These are phyloP conservation scores for Ceratina australensis DNA, from an alignment of 1,140 invertebrate genomes.

Conservation along the genomic window DNA sequence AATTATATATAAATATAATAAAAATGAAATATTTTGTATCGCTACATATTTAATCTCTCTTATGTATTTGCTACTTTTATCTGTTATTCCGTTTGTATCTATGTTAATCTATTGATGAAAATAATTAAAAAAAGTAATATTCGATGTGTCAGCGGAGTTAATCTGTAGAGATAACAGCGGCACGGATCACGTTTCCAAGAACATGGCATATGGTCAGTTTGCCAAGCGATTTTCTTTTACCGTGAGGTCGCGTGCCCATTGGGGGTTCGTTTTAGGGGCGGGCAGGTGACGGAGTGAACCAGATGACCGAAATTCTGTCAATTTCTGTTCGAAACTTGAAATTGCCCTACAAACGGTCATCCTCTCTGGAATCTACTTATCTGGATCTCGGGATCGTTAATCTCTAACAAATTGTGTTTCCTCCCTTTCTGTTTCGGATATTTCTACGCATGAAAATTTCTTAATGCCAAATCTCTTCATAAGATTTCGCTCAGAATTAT, in stretches of 20 bases:
- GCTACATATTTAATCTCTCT: too few relatives aligned
- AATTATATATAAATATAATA: too few relatives aligned
- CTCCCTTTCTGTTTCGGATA: too few relatives aligned
- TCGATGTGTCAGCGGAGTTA: not conserved
- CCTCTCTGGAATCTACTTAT: conserved; percentile 3
- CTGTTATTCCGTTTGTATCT: too few relatives aligned
- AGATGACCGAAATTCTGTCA: conserved; percentile 67
- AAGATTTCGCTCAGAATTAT: too few relatives aligned
- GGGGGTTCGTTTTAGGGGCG: conserved; percentile 61
- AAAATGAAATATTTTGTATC: too few relatives aligned
- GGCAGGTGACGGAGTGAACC: conserved; percentile 72
- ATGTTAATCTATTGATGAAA: not conserved
- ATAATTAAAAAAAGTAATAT: not conserved
- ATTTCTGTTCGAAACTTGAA: conserved; percentile 38
- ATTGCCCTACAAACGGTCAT: conserved; percentile 10
- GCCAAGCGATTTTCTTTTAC: conserved; percentile 58
- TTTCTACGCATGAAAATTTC: too few relatives aligned
- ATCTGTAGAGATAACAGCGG: conserved; percentile 48
- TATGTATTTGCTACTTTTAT: too few relatives aligned
- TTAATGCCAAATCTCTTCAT: too few relatives aligned
- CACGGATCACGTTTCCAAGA: conserved; percentile 56
- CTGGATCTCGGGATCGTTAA: not conserved
- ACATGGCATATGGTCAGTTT: conserved; percentile 68
- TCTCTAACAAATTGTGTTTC: not conserved
- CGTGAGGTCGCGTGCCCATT: conserved; percentile 57